These are phyloP conservation scores for Flabesymbios commensalis DNA, from an alignment of 2,888 invertebrate genomes.

Conservation along the genomic window DNA sequence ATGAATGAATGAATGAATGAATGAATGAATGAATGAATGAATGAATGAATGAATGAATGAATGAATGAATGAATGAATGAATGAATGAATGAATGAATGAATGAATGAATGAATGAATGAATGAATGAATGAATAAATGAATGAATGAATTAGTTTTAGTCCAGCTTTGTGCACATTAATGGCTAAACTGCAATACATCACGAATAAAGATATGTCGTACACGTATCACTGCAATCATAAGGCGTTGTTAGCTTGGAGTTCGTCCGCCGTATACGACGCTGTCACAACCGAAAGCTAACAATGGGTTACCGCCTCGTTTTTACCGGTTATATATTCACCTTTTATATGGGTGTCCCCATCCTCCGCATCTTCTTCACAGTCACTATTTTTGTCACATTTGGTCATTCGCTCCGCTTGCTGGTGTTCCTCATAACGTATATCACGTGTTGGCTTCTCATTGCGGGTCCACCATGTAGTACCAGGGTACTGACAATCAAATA, in stretches of 20 bases:
- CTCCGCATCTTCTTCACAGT: background rate
- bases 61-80: background rate
- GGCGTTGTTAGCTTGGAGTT: background rate
- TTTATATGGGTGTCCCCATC: background rate
- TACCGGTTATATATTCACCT: background rate
- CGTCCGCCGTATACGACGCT: too few relatives aligned
- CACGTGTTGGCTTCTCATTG: constrained; percentile 18
- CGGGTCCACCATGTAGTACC: constrained; percentile 34
- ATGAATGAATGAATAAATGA: too few relatives aligned
- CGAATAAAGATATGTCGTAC: too few relatives aligned
- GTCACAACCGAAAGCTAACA: background rate
- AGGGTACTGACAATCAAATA: too few relatives aligned
- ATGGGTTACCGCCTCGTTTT: background rate
- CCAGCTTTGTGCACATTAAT: constrained; percentile 7
- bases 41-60: background rate
- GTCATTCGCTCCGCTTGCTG: too few relatives aligned
- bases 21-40: background rate
- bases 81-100: constrained; percentile 9
- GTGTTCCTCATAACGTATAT: background rate
- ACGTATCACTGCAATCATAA: too few relatives aligned
- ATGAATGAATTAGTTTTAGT: too few relatives aligned
- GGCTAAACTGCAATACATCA: background rate
- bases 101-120: constrained; percentile 10
- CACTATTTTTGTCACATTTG: background rate
- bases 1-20: background rate